Evolutionary conservation across 2,888 invertebrate species (phyloP), one percentile per base, ranked within the genome.

Genomic region (Lamellibrachia satsuma): DNA sequence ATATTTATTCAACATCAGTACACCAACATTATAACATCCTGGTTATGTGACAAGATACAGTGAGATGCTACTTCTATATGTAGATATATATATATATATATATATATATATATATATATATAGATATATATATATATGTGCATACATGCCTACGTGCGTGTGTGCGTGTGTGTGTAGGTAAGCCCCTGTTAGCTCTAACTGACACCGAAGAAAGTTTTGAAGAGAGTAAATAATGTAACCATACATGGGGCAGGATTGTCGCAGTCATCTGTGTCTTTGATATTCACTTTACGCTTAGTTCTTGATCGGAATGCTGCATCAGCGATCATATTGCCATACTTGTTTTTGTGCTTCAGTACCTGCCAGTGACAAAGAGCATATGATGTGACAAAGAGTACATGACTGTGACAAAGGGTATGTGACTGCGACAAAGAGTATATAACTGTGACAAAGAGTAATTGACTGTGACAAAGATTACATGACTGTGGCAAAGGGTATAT

Each of bases 271-370:
- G 94, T 94, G 6, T 94, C 55, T 92, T 95, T 94, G 7, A 95
- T 22, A 75, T 75, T 94, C 15, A 95, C 92, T 92, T 96, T 95
- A 94, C 96, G 92, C 94, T 95, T 95, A 15, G 96, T 94, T 93
- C 95, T 94, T n/a, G 96, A 96, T 93, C 96, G 96, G 93, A 96
- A 96, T 52, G 96, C 96, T 90, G 96, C 95, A 93, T 95, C 95
- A 1, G 96, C 96, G 90, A 95, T 91, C 0, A 96, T 95, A 94
- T 96, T 96, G 93, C 93, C 15, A 75, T 75, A 75, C n/a, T 75
- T 75, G n/a, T 75, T 75, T n/a, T 75, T 75, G 75, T 75, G 75
- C n/a, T 75, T 75, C 75, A 75, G 75, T 6, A 75, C 75, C 75
- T 75, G 75, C 75, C 75, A 75, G n/a, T 75, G 75, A 75, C 75